Percentiles rank a stretch among this genome's conserved stretches.
Evolutionary conservation across 2,113 vertebrate species (phyloP).

Genomic region (Amphiprion ocellaris): DNA sequence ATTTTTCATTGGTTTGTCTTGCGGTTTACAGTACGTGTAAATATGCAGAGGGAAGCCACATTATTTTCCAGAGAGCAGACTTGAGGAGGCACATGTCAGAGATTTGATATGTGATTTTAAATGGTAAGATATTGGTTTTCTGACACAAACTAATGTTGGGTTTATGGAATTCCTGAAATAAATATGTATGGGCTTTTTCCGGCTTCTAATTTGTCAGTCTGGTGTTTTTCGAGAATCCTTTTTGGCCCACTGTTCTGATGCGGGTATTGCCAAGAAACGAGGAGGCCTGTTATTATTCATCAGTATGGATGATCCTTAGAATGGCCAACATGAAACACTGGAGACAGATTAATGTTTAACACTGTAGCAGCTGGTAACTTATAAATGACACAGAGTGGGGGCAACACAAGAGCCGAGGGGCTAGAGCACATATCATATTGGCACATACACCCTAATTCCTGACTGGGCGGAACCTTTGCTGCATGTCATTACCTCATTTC

Average conservation of each 20-base stretch:
- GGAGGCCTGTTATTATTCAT: slow-evolving; percentile 5
- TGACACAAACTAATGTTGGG: slow-evolving; percentile 46
- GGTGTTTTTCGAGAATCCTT: slow-evolving; percentile 10
- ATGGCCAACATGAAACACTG: slow-evolving; percentile 6
- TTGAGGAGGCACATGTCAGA: slow-evolving; percentile 41
- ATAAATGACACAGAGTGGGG: slow-evolving; percentile 33
- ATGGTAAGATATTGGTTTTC: slow-evolving; percentile 60
- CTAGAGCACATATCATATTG: too few relatives aligned
- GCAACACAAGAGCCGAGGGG: too few relatives aligned
- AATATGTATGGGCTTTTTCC: slow-evolving; percentile 11
- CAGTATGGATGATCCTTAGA: not conserved
- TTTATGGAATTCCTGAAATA: slow-evolving; percentile 46
- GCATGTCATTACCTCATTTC: too few relatives aligned
- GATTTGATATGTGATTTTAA: slow-evolving; percentile 62
- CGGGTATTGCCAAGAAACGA: slow-evolving; percentile 6
- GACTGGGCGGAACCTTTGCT: too few relatives aligned
- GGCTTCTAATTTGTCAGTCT: slow-evolving; percentile 44
- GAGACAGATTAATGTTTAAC: slow-evolving; percentile 21
- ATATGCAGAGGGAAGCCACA: slow-evolving; percentile 42
- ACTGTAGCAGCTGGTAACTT: slow-evolving; percentile 11
- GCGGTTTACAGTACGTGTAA: slow-evolving; percentile 37
- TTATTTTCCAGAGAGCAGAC: slow-evolving; percentile 48
- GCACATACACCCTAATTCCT: too few relatives aligned
- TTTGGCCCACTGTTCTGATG: slow-evolving; percentile 8
- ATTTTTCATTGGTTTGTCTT: slow-evolving; percentile 70